A percentile compares a stretch with the other conserved stretches of the same genome.
Conservation (phyloP, 2,113 vertebrate genomes). For the Chitala chitala region DNA sequence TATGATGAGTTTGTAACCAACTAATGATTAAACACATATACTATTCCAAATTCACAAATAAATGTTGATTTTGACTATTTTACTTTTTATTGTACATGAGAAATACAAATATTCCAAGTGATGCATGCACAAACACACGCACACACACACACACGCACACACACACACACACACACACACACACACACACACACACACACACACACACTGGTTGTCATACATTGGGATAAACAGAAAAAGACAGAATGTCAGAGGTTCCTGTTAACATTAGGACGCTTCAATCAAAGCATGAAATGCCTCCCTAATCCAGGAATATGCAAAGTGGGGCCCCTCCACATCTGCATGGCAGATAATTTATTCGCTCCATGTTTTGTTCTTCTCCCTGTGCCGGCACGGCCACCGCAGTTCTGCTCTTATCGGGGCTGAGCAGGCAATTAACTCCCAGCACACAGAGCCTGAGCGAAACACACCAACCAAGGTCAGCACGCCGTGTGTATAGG, state of each 20-base stretch:
- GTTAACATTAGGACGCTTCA: background rate
- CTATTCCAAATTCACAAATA: no score
- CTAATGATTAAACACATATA: no score
- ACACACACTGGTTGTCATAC: background rate
- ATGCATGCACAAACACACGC: background rate
- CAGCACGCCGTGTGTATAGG: constrained; percentile 11
- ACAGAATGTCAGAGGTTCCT: constrained; percentile 15
- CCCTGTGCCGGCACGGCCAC: constrained; percentile 17
- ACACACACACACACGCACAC: background rate
- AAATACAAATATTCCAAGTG: background rate
- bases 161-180: background rate
- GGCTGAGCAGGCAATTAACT: constrained; percentile 34
- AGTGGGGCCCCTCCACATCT: constrained; percentile 25
- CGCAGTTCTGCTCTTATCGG: constrained; percentile 21
- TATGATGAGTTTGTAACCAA: no score
- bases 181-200: background rate
- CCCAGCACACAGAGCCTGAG: background rate
- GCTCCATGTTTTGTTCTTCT: constrained; percentile 27
- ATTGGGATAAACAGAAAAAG: background rate
- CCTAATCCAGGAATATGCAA: constrained; percentile 29
- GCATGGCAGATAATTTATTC: constrained; percentile 21
- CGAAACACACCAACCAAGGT: constrained; percentile 32
- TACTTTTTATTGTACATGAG: constrained; percentile 51
- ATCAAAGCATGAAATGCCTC: constrained; percentile 20
- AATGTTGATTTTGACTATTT: no score